These are phyloP conservation scores for Cryptocheilus praepositus DNA, from an alignment of 2,888 invertebrate genomes.

Conservation along the genomic window DNA sequence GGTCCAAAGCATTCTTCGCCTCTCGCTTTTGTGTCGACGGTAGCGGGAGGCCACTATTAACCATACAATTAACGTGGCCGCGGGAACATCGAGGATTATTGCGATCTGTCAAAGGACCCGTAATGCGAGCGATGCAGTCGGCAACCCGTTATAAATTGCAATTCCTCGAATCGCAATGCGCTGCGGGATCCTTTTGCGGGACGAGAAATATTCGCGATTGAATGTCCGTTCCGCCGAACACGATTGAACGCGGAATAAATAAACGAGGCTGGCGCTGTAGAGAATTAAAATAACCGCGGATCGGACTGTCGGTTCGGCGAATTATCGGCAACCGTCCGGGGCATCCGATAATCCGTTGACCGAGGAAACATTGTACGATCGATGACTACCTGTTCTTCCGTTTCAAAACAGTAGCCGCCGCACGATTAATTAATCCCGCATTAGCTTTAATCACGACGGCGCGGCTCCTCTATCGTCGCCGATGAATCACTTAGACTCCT, in stretches of 20 bases:
- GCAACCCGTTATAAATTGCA: conserved; percentile 33
- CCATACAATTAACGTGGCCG: conserved; percentile 20
- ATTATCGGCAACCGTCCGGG: no score
- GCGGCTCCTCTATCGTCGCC: no score
- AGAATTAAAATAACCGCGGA: no score
- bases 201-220: conserved; percentile 20
- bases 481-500: not conserved
- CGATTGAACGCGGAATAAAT: not conserved
- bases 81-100: conserved; percentile 31
- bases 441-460: no score
- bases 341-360: no score
- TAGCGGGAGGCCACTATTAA: not conserved
- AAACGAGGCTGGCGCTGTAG: not conserved
- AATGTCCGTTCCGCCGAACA: conserved; percentile 7
- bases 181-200: conserved; percentile 22
- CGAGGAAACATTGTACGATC: no score
- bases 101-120: conserved; percentile 29
- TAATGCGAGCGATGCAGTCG: conserved; percentile 28
- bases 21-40: not conserved
- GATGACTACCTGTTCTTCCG: no score
- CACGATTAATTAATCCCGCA: no score
- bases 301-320: no score
- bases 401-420: no score
- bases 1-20: not conserved
- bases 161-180: conserved; percentile 31